A percentile compares a stretch with the other conserved stretches of the same genome.
Evolutionary conservation across 2,113 vertebrate genomes (phyloP).

Genomic region (Australoheros scitulus): DNA sequence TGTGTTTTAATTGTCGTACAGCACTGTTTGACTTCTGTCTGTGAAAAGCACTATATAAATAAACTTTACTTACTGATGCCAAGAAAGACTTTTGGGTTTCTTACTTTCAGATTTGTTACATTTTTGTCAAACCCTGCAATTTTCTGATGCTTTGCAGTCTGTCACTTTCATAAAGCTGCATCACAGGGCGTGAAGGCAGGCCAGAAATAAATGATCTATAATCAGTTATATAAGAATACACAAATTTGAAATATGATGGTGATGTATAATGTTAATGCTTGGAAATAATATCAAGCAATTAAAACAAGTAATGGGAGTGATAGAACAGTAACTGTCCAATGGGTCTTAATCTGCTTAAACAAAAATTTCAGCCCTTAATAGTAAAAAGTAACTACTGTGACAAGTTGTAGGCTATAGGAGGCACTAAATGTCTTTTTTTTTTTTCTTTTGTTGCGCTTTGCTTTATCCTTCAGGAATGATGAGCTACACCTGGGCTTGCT

Average conservation of each 20-base stretch:
- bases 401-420: no score
- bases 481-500: no score
- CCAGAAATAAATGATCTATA: not conserved
- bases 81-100: constrained; percentile 57
- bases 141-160: constrained; percentile 22
- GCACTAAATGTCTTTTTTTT: no score
- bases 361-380: no score
- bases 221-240: not conserved
- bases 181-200: constrained; percentile 8
- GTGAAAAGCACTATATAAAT: no score
- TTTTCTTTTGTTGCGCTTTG: no score
- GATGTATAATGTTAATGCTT: not conserved
- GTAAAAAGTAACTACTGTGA: no score
- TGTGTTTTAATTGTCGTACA: no score
- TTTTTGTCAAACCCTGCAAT: constrained; percentile 55
- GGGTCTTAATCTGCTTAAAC: no score
- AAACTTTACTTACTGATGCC: constrained; percentile 15
- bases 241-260: not conserved
- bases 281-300: not conserved
- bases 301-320: not conserved
- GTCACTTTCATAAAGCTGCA: constrained; percentile 29
- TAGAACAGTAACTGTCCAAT: no score
- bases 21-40: no score
- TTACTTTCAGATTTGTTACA: constrained; percentile 57
- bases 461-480: no score